Conservation (phyloP, 2,113 vertebrate genomes). For the Corythornis cristatus region DNA sequence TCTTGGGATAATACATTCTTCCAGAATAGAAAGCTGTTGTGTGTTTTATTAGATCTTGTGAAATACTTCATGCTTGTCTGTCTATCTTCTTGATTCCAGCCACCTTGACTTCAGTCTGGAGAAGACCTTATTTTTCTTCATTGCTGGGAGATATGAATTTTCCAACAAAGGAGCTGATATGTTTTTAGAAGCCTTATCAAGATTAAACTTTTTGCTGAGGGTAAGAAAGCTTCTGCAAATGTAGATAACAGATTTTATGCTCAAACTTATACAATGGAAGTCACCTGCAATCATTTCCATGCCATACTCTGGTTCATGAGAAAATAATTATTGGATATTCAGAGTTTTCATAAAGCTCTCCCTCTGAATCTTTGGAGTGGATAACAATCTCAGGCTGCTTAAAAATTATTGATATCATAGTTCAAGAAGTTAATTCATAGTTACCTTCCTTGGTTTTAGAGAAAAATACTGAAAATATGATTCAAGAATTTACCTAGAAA, state of each 20-base stretch:
- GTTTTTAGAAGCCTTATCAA: conserved; percentile 93
- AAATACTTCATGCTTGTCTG: not conserved
- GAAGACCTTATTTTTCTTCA: conserved; percentile 95
- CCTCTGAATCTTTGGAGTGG: not conserved
- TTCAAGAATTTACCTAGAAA: not conserved
- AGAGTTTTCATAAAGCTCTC: not conserved
- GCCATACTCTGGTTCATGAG: not conserved
- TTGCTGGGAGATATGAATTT: conserved; percentile 95
- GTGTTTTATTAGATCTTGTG: not conserved
- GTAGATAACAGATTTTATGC: not conserved
- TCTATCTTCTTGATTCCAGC: conserved; percentile 75
- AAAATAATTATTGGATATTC: not conserved
- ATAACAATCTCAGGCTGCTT: not conserved
- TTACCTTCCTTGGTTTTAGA: not conserved
- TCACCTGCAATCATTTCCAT: not conserved
- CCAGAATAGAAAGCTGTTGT: not conserved
- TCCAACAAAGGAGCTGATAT: conserved; percentile 97
- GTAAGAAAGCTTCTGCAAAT: conserved; percentile 72
- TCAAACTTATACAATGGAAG: not conserved
- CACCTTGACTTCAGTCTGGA: conserved; percentile 95
- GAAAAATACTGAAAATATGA: not conserved
- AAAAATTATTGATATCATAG: not conserved
- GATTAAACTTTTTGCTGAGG: conserved; percentile 93
- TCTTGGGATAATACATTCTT: not conserved
- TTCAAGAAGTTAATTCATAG: not conserved